Evolutionary conservation across 2,797 vertebrate genomes (phyloP).

Genomic region (Pangasius larnaudii): DNA sequence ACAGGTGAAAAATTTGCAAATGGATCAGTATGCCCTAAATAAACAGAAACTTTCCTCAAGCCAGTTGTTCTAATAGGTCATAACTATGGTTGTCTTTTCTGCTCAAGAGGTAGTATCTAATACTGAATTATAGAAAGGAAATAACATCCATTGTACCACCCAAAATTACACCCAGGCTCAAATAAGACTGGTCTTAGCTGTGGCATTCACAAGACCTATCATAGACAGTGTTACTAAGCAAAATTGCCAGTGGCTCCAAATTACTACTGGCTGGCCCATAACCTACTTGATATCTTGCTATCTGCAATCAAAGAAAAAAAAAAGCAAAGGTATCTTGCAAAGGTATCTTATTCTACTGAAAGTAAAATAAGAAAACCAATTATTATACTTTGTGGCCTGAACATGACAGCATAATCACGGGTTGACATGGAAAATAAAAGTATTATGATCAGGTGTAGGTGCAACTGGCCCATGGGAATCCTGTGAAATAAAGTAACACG

Average conservation of each 20-base stretch:
- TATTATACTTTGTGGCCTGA: neutral
- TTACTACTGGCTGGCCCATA: neutral
- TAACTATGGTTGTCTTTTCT: neutral
- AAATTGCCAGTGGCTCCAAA: neutral
- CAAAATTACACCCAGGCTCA: neutral
- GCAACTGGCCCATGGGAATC: neutral
- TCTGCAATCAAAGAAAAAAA: neutral
- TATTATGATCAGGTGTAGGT: neutral
- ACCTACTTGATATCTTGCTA: neutral
- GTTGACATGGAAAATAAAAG: neutral
- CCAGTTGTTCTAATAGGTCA: neutral
- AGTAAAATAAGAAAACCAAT: neutral
- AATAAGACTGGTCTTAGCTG: neutral
- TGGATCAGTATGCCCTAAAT: conserved; percentile 4
- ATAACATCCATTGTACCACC: neutral
- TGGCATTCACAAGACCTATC: too few species aligned
- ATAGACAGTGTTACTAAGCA: neutral
- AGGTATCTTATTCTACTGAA: neutral
- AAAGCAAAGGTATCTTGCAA: neutral
- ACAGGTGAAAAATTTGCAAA: neutral
- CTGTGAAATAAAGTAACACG: neutral
- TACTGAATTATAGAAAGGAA: conserved; percentile 8
- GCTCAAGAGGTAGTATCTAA: neutral
- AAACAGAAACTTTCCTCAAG: conserved; percentile 2
- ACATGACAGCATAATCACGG: neutral